These are phyloP conservation scores for Caenorhabditis drosophilae DNA, from an alignment of 2,888 invertebrate genomes.

Conservation along the genomic window DNA sequence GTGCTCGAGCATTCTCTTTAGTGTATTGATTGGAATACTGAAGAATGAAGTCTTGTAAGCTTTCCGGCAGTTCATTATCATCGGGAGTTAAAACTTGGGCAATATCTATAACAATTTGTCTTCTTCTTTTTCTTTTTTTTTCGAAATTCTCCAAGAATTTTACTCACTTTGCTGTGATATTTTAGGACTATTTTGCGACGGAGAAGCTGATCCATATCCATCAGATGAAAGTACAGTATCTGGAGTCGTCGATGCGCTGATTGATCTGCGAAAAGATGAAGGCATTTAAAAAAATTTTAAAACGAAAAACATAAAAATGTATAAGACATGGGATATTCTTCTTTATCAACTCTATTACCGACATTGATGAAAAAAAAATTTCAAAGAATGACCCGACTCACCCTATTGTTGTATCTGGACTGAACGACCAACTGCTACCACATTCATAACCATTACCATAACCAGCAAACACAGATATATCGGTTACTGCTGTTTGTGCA, in stretches of 20 bases:
- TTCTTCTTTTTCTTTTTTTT: too few relatives aligned
- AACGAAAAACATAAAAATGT: slow-evolving; percentile 5
- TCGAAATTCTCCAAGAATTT: not conserved
- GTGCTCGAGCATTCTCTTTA: slow-evolving; percentile 22
- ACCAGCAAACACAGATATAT: slow-evolving; percentile 47
- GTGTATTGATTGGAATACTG: slow-evolving; percentile 62
- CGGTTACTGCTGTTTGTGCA: slow-evolving; percentile 42
- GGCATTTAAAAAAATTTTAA: not conserved
- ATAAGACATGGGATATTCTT: not conserved
- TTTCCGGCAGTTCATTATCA: slow-evolving; percentile 63
- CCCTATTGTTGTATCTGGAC: slow-evolving; percentile 47
- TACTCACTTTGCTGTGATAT: too few relatives aligned
- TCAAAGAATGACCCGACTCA: slow-evolving; percentile 10
- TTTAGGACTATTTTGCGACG: slow-evolving; percentile 37
- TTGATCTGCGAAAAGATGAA: slow-evolving; percentile 23
- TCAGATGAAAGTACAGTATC: slow-evolving; percentile 61
- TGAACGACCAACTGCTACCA: slow-evolving; percentile 51
- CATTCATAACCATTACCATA: slow-evolving; percentile 61
- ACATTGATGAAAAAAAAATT: too few relatives aligned
- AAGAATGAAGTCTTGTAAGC: slow-evolving; percentile 68
- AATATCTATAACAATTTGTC: slow-evolving; percentile 6
- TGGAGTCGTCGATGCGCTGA: slow-evolving; percentile 57
- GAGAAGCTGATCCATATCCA: slow-evolving; percentile 51
- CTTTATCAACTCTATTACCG: not conserved
- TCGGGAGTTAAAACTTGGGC: slow-evolving; percentile 18